These are phyloP conservation scores for Hirtodrosophila confusa DNA, from an alignment of 2,888 invertebrate species.

Conservation along the genomic window DNA sequence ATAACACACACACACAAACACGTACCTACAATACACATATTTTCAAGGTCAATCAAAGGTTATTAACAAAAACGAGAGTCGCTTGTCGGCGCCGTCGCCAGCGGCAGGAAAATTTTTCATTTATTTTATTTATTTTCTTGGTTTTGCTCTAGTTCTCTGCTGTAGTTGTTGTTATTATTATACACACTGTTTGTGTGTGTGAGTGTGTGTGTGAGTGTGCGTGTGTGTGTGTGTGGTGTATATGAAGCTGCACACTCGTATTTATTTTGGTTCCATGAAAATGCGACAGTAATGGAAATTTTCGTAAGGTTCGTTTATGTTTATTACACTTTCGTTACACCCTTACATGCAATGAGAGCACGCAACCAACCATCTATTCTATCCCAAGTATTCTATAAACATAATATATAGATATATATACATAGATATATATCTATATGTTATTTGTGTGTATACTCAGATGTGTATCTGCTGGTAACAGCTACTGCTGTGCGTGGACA, in stretches of 20 bases:
- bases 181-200: too few relatives aligned
- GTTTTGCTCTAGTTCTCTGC: constrained; percentile 4
- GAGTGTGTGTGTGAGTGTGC: too few relatives aligned
- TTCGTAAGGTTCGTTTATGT: constrained; percentile 31
- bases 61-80: constrained; percentile 67
- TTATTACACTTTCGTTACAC: constrained; percentile 39
- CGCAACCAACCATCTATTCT: constrained; percentile 38
- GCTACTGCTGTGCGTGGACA: neutral
- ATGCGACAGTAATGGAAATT: constrained; percentile 23
- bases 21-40: constrained; percentile 50
- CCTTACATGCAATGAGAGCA: constrained; percentile 59
- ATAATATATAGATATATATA: neutral
- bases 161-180: constrained; percentile 21
- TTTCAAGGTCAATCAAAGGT: constrained; percentile 82
- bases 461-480: too few relatives aligned
- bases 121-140: constrained; percentile 47
- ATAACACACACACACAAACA: constrained; percentile 9
- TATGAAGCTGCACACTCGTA: neutral
- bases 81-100: constrained; percentile 24
- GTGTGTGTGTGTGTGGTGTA: constrained; percentile 3
- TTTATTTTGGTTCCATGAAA: constrained; percentile 50
- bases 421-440: neutral
- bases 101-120: constrained; percentile 55
- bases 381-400: neutral
- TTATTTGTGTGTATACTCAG: neutral